Percentiles rank a stretch among this genome's conserved stretches.
phyloP scores from a whole-genome alignment of 2,113 vertebrate species.

The Lepus americanus region DNA sequence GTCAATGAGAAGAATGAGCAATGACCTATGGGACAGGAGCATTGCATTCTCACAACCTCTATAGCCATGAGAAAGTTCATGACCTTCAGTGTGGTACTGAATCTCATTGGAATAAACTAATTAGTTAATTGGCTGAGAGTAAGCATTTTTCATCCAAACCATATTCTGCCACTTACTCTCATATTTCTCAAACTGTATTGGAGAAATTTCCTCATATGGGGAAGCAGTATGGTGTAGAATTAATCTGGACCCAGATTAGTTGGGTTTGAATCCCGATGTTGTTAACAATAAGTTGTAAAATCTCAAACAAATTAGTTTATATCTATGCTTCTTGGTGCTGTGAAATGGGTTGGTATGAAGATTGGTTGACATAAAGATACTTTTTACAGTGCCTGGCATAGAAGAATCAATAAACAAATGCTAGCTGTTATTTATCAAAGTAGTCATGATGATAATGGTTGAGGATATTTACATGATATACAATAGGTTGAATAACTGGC shows the following conservation, averaged over 20 bases:
- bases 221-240: background rate
- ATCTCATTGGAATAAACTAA: background rate
- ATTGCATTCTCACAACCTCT: background rate
- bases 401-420: background rate
- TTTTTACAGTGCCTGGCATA: background rate
- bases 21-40: fast-evolving
- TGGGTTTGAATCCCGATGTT: background rate
- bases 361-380: background rate
- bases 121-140: background rate
- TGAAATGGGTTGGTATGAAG: background rate
- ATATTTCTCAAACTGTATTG: background rate
- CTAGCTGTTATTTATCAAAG: slow-evolving; percentile 13
- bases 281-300: background rate
- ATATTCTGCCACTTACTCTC: background rate
- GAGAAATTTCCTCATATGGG: background rate
- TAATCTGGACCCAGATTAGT: background rate
- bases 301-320: background rate
- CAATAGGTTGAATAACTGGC: background rate
- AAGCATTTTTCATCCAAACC: background rate
- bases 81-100: background rate
- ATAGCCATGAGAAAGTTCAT: background rate
- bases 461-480: background rate
- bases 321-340: background rate
- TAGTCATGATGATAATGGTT: background rate
- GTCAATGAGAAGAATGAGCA: background rate